Evolutionary conservation across 2,113 vertebrate species (phyloP), one percentile per base, ranked within the genome.

Genomic region (Erythrolamprus reginae): DNA sequence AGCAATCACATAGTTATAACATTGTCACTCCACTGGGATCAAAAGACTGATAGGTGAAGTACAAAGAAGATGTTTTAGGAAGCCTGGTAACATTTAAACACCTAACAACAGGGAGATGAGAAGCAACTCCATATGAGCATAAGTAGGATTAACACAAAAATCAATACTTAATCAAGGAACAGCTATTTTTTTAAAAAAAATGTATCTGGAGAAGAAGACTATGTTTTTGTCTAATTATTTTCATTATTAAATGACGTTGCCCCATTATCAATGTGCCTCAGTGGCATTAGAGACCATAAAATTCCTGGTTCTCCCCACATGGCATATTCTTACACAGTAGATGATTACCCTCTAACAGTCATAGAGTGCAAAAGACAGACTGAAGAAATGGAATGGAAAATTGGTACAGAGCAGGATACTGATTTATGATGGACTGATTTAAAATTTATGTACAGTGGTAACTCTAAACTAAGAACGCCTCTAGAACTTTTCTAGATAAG

Each of bases 1-100:
- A 93, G 55, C 94, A 94, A 95, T 94, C 91, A 94, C 92, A 83
- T 9, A 84, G 89, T 94, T 94, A 96, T 96, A 95, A 94, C 19
- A 24, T 89, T 94, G 92, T 58, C 86, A 70, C 93, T 95, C 93
- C 93, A 95, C 89, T 93, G 93, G 55, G 24, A 87, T 86, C 61
- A 58, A 38, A 86, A 55, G 83, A 92, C 90, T 65, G 53, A 89
- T 87, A 77, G 85, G 15, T 53, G 53, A n/a, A 84, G 56, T 85
- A 52, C 38, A 48, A 65, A 53, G 84, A 87, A 94, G 90, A 90
- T 93, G 84, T 94, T 92, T 93, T 94, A 86, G 95, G 96, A 95
- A 84, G 91, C 26, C 47, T 93, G 77, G 93, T 89, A 84, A 87
- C 93, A 92, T 92, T 96, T 94, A 91, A 92, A 89, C 89, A 86